A percentile compares a stretch with the other conserved stretches of the same genome.
phyloP scores from a whole-genome alignment of 1,140 invertebrate genomes.

The Heliconius congener region DNA sequence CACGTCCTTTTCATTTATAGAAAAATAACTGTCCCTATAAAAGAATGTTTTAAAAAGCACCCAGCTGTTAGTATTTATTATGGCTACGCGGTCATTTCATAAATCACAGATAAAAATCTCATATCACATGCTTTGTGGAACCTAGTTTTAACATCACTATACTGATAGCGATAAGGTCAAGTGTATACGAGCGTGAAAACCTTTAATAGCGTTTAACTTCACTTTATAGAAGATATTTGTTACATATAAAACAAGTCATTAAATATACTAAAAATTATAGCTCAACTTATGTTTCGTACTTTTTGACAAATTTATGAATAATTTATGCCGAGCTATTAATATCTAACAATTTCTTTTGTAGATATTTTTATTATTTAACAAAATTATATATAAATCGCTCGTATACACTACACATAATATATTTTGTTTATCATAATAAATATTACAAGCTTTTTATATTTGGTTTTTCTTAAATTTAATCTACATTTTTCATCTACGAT shows the following conservation, averaged over 20 bases:
- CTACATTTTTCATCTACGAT: neutral
- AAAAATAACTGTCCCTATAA: conserved; percentile 25
- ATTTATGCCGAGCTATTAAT: no score
- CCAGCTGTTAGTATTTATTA: conserved; percentile 39
- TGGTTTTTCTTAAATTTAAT: neutral
- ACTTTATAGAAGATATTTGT: neutral
- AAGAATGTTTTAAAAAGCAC: conserved; percentile 47
- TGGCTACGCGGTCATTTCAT: conserved; percentile 43
- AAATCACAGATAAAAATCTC: conserved; percentile 70
- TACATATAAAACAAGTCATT: neutral
- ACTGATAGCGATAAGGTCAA: conserved; percentile 2
- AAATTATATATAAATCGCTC: neutral
- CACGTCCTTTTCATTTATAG: conserved; percentile 17
- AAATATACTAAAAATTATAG: neutral
- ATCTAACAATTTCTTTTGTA: neutral
- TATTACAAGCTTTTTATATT: neutral
- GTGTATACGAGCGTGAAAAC: conserved; percentile 11
- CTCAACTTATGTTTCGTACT: no score
- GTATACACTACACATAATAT: conserved; percentile 12
- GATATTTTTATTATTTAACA: neutral
- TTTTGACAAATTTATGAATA: no score
- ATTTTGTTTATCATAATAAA: neutral
- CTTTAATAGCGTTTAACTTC: neutral
- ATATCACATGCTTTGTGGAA: conserved; percentile 34
- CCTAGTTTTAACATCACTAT: conserved; percentile 26